These are phyloP conservation scores for Cyphomyrmex costatus DNA, from an alignment of 1,140 invertebrate genomes.

Conservation along the genomic window DNA sequence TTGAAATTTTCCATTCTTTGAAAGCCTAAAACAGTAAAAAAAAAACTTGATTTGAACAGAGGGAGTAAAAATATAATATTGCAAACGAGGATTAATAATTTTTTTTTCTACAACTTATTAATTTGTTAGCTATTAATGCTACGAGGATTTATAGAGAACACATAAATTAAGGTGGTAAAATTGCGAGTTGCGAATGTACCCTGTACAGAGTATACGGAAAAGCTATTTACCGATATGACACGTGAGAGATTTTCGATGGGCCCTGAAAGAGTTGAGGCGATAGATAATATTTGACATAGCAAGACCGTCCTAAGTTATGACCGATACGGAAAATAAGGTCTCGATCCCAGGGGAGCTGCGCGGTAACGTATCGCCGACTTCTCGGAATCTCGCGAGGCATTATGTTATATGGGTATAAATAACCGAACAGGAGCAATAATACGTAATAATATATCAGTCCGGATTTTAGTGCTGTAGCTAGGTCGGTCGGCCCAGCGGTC, in stretches of 20 bases:
- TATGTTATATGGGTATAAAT: conserved; percentile 87
- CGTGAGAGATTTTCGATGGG: conserved; percentile 21
- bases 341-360: conserved; percentile 80
- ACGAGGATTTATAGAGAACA: background rate
- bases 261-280: conserved; percentile 52
- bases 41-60: too few species aligned
- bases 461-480: conserved; percentile 86
- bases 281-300: conserved; percentile 64
- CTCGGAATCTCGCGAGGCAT: conserved; percentile 85
- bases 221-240: conserved; percentile 3
- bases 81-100: too few species aligned
- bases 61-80: too few species aligned
- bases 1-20: too few species aligned
- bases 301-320: conserved; percentile 83
- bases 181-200: background rate
- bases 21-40: too few species aligned
- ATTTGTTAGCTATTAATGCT: background rate
- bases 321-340: conserved; percentile 85
- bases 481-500: conserved; percentile 85
- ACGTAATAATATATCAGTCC: conserved; percentile 88
- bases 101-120: background rate
- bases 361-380: conserved; percentile 81
- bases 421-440: conserved; percentile 87
- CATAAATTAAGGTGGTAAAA: background rate
- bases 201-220: background rate